A percentile compares a stretch with the other conserved stretches of the same genome.
These are phyloP conservation scores for Drosophila sp. DNA, from an alignment of 1,140 invertebrate species.

Conservation along the genomic window DNA sequence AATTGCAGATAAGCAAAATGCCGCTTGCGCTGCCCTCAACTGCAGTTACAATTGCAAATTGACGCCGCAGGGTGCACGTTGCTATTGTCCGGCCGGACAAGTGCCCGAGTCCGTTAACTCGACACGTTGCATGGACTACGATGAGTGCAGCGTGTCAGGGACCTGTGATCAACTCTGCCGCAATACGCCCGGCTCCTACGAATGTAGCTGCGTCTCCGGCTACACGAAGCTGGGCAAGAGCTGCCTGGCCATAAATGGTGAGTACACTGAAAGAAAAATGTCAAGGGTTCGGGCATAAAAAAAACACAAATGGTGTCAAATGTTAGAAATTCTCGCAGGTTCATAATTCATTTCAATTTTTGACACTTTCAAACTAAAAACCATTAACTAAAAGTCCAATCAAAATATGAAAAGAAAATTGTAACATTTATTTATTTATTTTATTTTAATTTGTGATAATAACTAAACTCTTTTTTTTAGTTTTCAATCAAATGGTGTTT, in stretches of 20 bases:
- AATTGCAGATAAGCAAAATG: slow-evolving; percentile 85
- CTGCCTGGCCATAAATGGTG: slow-evolving; percentile 90
- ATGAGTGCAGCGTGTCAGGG: slow-evolving; percentile 90
- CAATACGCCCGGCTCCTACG: slow-evolving; percentile 89
- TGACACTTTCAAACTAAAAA: no score
- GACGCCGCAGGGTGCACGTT: slow-evolving; percentile 88
- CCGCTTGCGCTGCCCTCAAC: slow-evolving; percentile 86
- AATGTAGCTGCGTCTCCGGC: slow-evolving; percentile 91
- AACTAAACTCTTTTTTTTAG: no score
- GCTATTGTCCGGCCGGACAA: slow-evolving; percentile 91
- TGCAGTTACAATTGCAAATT: slow-evolving; percentile 89
- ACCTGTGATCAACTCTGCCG: slow-evolving; percentile 92
- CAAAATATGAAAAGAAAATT: no score
- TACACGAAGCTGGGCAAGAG: slow-evolving; percentile 87
- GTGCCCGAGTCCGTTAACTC: slow-evolving; percentile 87
- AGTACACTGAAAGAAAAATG: slow-evolving; percentile 30
- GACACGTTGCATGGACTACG: slow-evolving; percentile 88
- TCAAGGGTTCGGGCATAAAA: no score
- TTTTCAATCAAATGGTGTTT: no score
- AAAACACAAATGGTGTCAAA: no score
- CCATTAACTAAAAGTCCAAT: no score
- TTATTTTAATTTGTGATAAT: no score
- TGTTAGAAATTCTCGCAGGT: no score
- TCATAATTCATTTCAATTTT: no score
- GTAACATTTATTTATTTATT: no score